These are phyloP conservation scores for Triops longicaudatus DNA, from an alignment of 1,140 invertebrate genomes.

Conservation along the genomic window DNA sequence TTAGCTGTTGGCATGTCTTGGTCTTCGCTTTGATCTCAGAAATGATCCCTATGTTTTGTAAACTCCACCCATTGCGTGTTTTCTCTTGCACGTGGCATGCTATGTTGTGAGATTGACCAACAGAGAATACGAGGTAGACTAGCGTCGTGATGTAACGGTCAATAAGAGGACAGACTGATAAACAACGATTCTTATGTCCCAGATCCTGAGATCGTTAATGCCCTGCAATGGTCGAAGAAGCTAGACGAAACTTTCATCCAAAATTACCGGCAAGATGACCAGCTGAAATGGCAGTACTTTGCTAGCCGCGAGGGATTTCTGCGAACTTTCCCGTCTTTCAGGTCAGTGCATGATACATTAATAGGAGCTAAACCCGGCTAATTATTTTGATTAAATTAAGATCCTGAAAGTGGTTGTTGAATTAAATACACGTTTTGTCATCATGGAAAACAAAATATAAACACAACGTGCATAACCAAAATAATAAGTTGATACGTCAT, in stretches of 20 bases:
- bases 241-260: conserved; percentile 42
- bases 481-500: too few relatives aligned
- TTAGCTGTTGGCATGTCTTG: neutral
- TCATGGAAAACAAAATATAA: too few relatives aligned
- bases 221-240: conserved; percentile 41
- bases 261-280: conserved; percentile 39
- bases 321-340: conserved; percentile 42
- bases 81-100: neutral
- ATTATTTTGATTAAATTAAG: too few relatives aligned
- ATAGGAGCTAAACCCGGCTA: neutral
- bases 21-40: neutral
- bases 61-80: neutral
- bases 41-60: neutral
- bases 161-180: neutral
- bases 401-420: too few relatives aligned
- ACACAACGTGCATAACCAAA: too few relatives aligned
- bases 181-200: neutral
- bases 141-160: neutral
- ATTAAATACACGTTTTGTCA: too few relatives aligned
- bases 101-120: neutral
- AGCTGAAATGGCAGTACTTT: conserved; percentile 48
- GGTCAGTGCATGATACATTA: conserved; percentile 28
- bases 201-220: conserved; percentile 42
- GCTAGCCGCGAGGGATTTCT: conserved; percentile 45
- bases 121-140: neutral